A percentile compares a stretch with the other conserved stretches of the same genome.
Evolutionary conservation across 1,140 invertebrate genomes (phyloP).

Genomic region (Stegodyphus dumicola): DNA sequence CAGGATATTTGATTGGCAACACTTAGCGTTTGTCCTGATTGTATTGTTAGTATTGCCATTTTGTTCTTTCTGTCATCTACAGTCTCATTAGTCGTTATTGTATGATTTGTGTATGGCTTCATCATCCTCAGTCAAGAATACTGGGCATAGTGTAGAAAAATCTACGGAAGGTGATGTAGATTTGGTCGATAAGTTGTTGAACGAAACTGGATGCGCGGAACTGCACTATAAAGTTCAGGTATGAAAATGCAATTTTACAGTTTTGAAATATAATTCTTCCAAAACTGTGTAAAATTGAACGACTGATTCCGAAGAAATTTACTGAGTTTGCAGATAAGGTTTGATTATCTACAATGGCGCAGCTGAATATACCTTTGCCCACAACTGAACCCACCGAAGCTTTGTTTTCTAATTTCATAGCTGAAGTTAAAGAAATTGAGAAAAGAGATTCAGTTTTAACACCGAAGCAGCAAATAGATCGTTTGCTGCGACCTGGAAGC

Average conservation of each 20-base stretch:
- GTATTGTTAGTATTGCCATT: not conserved
- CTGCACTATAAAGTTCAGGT: slow-evolving; percentile 55
- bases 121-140: not conserved
- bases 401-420: slow-evolving; percentile 51
- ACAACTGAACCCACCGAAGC: slow-evolving; percentile 21
- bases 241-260: slow-evolving; percentile 8
- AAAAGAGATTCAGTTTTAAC: slow-evolving; percentile 90
- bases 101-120: not conserved
- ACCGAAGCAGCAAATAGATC: slow-evolving; percentile 93
- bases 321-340: no score
- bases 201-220: slow-evolving; percentile 45
- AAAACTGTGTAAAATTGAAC: no score
- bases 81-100: not conserved
- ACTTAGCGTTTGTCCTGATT: not conserved
- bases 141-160: not conserved
- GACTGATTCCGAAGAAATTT: no score
- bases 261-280: not conserved
- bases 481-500: slow-evolving; percentile 89
- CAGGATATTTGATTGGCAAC: no score
- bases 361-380: slow-evolving; percentile 47
- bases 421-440: slow-evolving; percentile 94
- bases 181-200: slow-evolving; percentile 47
- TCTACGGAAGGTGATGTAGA: slow-evolving; percentile 10
- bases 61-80: not conserved
- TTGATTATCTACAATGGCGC: slow-evolving; percentile 17